These are phyloP conservation scores for Ibycter americanus DNA, from an alignment of 2,797 vertebrate species.

Conservation along the genomic window DNA sequence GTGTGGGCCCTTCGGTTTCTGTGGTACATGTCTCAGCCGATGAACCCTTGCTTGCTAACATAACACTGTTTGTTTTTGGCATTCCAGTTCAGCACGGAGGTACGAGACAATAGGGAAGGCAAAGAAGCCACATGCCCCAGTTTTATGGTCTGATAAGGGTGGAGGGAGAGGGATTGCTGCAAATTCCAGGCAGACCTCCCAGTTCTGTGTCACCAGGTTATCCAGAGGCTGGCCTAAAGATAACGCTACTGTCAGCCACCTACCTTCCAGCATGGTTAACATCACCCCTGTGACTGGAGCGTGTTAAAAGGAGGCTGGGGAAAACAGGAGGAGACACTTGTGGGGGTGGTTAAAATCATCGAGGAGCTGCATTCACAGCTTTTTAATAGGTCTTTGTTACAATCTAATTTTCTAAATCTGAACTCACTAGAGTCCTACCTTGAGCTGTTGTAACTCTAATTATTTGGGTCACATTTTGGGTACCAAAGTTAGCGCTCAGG, in stretches of 20 bases:
- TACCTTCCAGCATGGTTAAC: background rate
- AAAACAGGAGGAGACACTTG: background rate
- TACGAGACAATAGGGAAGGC: background rate
- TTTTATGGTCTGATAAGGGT: background rate
- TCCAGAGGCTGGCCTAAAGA: background rate
- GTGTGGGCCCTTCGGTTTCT: accelerated
- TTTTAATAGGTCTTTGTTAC: background rate
- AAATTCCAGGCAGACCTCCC: background rate
- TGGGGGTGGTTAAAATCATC: background rate
- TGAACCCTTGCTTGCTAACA: accelerated
- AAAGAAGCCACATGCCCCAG: background rate
- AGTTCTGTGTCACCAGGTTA: background rate
- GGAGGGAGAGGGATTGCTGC: background rate
- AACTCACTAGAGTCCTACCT: background rate
- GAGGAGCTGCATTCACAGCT: background rate
- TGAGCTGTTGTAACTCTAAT: background rate
- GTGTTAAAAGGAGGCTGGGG: background rate
- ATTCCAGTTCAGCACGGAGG: background rate
- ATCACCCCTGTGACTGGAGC: background rate
- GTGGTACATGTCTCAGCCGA: background rate
- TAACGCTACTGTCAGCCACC: background rate
- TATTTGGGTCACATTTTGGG: background rate
- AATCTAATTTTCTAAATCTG: background rate
- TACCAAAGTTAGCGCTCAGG: background rate
- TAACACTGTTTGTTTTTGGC: background rate